Evolutionary conservation across 2,797 vertebrate genomes (phyloP), one percentile per base, ranked within the genome.

Genomic region (Gambusia yucatana): DNA sequence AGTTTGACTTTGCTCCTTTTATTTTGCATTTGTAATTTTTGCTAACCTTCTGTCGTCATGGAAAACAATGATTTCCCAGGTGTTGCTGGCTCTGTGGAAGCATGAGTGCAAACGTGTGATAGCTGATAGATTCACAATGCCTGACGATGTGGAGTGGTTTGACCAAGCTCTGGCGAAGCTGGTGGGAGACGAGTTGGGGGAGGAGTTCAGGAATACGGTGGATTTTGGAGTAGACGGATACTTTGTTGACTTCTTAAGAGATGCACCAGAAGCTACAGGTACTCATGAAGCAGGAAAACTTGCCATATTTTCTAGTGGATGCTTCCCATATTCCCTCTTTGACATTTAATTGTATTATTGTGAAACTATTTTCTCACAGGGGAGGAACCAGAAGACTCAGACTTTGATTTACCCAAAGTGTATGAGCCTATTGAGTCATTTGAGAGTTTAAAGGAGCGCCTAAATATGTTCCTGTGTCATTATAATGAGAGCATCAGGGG

Each of bases 101-200:
- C 98, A 99, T 0, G 98, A 99, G 88, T 99, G 97, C 75, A 98
- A 97, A 72, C 93, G 98, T 28, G 98, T 99, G 78, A 97, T 99
- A 83, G 97, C 98, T 0, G 98, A 99, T 92, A 96, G 98, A 75
- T 99, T 99, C 76, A 98, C 96, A 2, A 94, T 89, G 43, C 86
- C 94, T 0, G 95, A 96, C 2, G 98, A 99, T 9, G 94, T 97
- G 61, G 88, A 90, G 43, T 99, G 98, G 98, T 99, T 99, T 90
- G 96, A 99, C 44, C 77, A 85, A 80, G 69, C 95, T 28, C 86
- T 98, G 89, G 90, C 88, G 22, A 93, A 93, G 78, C 91, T 99
- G 70, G 89, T 96, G 50, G 93, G 95, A 72, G 95, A 96, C 28
- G 95, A 95, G 71, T 94, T 98, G 73, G 95, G 94, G 0, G 89